phyloP scores from a whole-genome alignment of 2,797 vertebrate species.

The Pipistrellus pipistrellus region DNA sequence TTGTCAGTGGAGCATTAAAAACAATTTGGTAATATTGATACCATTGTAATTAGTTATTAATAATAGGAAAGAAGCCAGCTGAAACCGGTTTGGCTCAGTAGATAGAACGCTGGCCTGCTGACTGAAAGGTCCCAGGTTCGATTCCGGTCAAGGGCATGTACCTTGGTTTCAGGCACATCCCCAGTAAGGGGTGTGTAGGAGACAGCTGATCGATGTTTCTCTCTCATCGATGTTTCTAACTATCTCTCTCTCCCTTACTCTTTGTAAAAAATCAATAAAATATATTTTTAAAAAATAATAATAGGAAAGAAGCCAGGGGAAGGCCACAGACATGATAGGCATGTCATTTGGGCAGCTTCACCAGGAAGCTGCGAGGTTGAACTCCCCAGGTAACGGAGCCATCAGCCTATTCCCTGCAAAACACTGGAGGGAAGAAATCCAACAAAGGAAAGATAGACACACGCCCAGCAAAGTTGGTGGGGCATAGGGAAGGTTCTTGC shows the following conservation, averaged over 20 bases:
- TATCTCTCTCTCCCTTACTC: too few species aligned
- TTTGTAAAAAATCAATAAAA: too few species aligned
- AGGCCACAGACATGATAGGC: neutral
- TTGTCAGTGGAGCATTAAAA: conserved; percentile 24
- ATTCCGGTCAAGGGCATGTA: too few species aligned
- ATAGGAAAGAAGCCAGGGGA: neutral
- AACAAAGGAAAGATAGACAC: neutral
- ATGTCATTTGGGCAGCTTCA: neutral
- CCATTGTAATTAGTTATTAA: neutral
- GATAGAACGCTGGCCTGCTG: too few species aligned
- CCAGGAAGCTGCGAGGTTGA: neutral
- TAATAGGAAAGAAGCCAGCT: neutral
- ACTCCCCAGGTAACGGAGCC: neutral
- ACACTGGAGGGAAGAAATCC: neutral
- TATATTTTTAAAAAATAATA: neutral
- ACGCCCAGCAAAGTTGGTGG: neutral
- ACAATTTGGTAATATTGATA: neutral
- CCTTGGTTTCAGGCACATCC: too few species aligned
- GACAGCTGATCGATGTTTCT: too few species aligned
- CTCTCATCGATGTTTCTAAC: too few species aligned
- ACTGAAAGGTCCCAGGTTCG: too few species aligned
- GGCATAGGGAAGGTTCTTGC: neutral
- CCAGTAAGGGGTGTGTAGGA: too few species aligned
- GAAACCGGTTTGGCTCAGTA: too few species aligned
- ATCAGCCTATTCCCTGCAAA: neutral